Evolutionary conservation across 2,113 vertebrate species (phyloP).

Genomic region (Odobenus rosmarus): DNA sequence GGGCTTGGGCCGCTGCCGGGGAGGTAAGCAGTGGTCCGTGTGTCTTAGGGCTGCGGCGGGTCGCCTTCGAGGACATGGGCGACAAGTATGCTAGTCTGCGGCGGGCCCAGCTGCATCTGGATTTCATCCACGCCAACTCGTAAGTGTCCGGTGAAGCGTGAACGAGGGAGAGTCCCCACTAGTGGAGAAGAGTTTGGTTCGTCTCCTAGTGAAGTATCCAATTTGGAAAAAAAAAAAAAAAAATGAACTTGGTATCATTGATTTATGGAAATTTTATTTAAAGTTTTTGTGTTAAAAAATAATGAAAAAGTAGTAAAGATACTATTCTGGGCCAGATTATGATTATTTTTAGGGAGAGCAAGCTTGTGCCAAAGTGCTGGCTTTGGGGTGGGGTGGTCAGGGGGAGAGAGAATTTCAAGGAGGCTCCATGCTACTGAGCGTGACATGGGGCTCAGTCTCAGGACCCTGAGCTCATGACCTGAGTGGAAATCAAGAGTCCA

Average conservation of each 20-base stretch:
- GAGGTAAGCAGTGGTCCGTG: accelerated
- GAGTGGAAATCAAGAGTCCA: not conserved
- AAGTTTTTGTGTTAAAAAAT: not conserved
- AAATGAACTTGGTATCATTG: not conserved
- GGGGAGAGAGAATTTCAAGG: not conserved
- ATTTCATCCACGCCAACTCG: constrained; percentile 82
- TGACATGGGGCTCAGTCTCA: not conserved
- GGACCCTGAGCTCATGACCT: not conserved
- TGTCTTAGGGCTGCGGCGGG: accelerated
- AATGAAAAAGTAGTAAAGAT: not conserved
- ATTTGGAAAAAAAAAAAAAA: not conserved
- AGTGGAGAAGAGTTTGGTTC: not conserved
- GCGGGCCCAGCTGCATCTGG: constrained; percentile 72
- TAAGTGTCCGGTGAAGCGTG: constrained; percentile 45
- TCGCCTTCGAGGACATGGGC: not conserved
- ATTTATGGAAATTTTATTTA: not conserved
- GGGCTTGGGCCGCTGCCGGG: accelerated
- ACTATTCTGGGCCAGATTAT: not conserved
- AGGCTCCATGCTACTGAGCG: not conserved
- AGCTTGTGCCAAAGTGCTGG: not conserved
- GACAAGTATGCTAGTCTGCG: constrained; percentile 48
- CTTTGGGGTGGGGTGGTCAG: not conserved
- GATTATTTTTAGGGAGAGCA: not conserved
- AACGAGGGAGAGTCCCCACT: accelerated
- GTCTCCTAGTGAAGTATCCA: accelerated